Base-by-base conservation (phyloP, 1,140 invertebrate species). In the Rhyzopertha dominica region DNA sequence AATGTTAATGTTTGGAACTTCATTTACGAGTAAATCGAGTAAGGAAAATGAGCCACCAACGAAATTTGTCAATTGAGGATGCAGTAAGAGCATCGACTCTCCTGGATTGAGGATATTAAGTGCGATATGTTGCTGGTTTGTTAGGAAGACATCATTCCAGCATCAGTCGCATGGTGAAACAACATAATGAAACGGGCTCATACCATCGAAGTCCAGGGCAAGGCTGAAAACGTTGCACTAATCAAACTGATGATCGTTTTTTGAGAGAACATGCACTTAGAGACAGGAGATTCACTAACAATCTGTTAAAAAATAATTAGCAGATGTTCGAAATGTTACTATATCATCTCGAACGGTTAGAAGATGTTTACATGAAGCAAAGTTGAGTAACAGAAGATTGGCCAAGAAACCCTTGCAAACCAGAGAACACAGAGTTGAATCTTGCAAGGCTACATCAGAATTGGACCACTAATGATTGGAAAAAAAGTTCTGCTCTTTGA, bases 121-220 rank as follows among this genome's bases (percentile, higher is more conserved):
- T 30, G 45, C 30, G 22, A 25, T 18, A 47, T 31, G 29, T 43
- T 42, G 45, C 38, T 32, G 42, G 32, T 43, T 12, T 47, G 12
- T n/a, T 47, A 29, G 10, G 39, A 47, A 43, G 13, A 43, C 31
- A 10, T 30, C 19, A 42, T 43, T 37, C 18, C 8, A 47, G 5
- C 12, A 46, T 20, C 10, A 46, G 17, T 43, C 36, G 44, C 38
- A 47, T 47, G n/a, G 23, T 47, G 18, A 31, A 17, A 42, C 39
- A 26, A 2, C 42, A 12, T 43, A 47, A 43, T 19, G n/a, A 45
- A 26, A 45, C 41, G 19, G 41, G 30, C 14, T 34, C 31, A 35
- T 17, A 43, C 16, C 8, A 10, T 40, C 36, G 44, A 43, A 47
- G 37, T 25, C 36, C 37, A 43, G 22, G 35, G 23, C 44, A 47